phyloP scores from a whole-genome alignment of 1,140 invertebrate species.

The Drosophila trapezifrons region DNA sequence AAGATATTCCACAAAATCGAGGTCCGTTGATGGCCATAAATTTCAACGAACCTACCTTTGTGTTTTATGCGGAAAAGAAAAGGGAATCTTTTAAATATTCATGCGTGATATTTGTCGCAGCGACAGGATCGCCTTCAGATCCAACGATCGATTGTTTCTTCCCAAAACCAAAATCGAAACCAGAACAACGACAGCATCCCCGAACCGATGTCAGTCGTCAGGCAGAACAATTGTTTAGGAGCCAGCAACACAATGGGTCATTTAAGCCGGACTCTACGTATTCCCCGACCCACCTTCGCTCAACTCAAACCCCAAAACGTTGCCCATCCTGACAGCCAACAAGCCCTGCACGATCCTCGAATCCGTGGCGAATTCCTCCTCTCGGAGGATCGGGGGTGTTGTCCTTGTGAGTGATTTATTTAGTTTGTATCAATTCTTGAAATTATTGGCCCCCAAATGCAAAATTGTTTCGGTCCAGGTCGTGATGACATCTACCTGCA shows the following conservation, averaged over 20 bases:
- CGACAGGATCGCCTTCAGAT: constrained; percentile 69
- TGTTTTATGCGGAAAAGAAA: constrained; percentile 41
- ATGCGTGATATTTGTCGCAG: constrained; percentile 79
- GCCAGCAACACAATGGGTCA: constrained; percentile 74
- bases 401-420: constrained; percentile 77
- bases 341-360: constrained; percentile 73
- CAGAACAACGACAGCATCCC: constrained; percentile 30
- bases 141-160: constrained; percentile 73
- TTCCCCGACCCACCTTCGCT: constrained; percentile 7
- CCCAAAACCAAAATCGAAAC: constrained; percentile 47
- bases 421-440: constrained; percentile 78
- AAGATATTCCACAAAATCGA: constrained; percentile 34
- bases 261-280: constrained; percentile 47
- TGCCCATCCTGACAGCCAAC: constrained; percentile 79
- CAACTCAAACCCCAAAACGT: constrained; percentile 53
- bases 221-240: constrained; percentile 65
- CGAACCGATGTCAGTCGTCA: constrained; percentile 55
- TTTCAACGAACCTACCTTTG: constrained; percentile 56
- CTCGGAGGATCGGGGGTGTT: constrained; percentile 28
- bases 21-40: constrained; percentile 48
- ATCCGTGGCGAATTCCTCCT: constrained; percentile 15
- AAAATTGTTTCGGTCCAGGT: constrained; percentile 44
- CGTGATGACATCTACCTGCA: constrained; percentile 70
- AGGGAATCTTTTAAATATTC: constrained; percentile 72
- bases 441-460: constrained; percentile 70